Evolutionary conservation across 2,113 vertebrate species (phyloP).

Genomic region (Mirounga angustirostris): DNA sequence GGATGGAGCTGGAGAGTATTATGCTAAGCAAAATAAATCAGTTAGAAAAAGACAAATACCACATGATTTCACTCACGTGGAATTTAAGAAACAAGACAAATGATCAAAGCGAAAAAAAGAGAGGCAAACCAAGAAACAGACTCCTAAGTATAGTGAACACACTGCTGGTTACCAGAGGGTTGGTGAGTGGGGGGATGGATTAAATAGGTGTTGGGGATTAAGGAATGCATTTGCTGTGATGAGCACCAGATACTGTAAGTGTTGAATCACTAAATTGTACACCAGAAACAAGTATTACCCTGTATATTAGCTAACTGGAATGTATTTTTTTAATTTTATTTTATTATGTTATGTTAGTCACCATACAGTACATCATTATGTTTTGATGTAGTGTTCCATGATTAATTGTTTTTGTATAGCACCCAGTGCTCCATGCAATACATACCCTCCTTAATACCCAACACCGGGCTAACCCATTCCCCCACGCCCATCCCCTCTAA

Average conservation of each 20-base stretch:
- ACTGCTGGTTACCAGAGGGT: neutral
- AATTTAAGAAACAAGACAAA: neutral
- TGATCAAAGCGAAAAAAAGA: neutral
- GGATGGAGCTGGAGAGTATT: neutral
- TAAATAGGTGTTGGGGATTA: neutral
- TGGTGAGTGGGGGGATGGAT: neutral
- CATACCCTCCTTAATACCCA: no score
- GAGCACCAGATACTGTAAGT: neutral
- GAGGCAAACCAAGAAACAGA: neutral
- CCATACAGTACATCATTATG: no score
- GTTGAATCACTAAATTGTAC: neutral
- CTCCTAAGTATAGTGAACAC: neutral
- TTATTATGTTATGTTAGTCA: no score
- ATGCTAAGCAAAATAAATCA: neutral
- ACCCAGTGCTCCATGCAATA: no score
- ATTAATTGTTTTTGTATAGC: no score
- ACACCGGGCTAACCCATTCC: no score
- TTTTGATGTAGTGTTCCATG: no score
- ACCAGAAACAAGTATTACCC: neutral
- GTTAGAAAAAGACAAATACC: neutral
- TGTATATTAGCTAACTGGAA: neutral
- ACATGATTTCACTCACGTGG: neutral
- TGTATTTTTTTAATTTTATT: neutral
- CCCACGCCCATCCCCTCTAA: no score
- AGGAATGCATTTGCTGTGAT: neutral